phyloP scores from a whole-genome alignment of 1,140 invertebrate species.

The Magallana angulata region DNA sequence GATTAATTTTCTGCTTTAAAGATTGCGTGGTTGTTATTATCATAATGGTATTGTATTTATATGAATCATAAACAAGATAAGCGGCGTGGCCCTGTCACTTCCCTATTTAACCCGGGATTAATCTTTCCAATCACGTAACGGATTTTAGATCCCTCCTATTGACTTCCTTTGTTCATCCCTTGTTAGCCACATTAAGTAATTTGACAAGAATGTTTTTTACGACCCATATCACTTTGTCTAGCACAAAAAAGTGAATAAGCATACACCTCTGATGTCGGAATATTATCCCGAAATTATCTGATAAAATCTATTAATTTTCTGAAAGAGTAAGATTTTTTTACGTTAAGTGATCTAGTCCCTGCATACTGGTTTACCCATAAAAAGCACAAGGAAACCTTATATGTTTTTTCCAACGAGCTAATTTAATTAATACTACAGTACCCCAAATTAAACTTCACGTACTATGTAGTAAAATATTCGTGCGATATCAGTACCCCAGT shows the following conservation, averaged over 20 bases:
- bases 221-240: background rate
- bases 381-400: too few species aligned
- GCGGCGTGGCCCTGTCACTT: background rate
- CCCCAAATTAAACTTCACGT: too few species aligned
- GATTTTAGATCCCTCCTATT: background rate
- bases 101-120: constrained; percentile 6
- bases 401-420: too few species aligned
- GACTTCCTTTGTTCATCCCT: background rate
- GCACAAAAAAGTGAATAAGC: background rate
- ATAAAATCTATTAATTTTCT: constrained; percentile 26
- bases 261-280: background rate
- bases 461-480: too few species aligned
- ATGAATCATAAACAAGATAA: background rate
- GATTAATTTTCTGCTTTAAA: too few species aligned
- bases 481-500: too few species aligned
- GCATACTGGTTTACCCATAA: too few species aligned
- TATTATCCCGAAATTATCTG: constrained; percentile 18
- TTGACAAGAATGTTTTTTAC: constrained; percentile 34
- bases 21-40: too few species aligned
- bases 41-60: too few species aligned
- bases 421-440: too few species aligned
- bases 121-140: constrained; percentile 17
- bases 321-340: background rate
- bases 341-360: too few species aligned
- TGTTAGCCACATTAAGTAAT: constrained; percentile 11